Evolutionary conservation across 2,113 vertebrate species (phyloP).

Genomic region (Cynoglossus semilaevis): DNA sequence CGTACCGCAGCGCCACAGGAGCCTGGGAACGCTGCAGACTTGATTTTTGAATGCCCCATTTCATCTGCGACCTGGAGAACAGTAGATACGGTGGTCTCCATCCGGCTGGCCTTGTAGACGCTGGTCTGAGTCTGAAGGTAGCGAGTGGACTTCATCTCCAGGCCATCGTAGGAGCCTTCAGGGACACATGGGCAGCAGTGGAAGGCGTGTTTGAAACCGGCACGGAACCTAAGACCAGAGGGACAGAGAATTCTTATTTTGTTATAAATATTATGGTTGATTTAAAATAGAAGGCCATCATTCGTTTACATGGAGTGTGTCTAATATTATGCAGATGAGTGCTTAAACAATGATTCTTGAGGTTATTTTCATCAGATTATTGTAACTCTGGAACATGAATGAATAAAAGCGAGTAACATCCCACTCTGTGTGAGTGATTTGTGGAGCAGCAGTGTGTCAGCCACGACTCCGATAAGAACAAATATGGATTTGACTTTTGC

Average conservation of each 20-base stretch:
- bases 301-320: no score
- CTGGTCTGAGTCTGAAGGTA: slow-evolving; percentile 91
- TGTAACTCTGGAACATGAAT: no score
- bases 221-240: slow-evolving; percentile 81
- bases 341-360: no score
- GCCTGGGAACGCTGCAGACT: slow-evolving; percentile 8
- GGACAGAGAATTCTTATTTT: neutral
- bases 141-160: slow-evolving; percentile 91
- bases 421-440: no score
- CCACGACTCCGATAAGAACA: no score
- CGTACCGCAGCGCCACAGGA: neutral
- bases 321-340: no score
- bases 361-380: no score
- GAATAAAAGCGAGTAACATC: no score
- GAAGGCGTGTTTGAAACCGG: slow-evolving; percentile 92
- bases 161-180: slow-evolving; percentile 80
- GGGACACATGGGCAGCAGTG: slow-evolving; percentile 87
- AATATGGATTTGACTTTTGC: no score
- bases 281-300: no score
- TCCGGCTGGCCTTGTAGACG: slow-evolving; percentile 88
- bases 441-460: no score
- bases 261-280: neutral
- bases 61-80: slow-evolving; percentile 72
- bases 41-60: slow-evolving; percentile 69
- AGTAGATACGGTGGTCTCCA: slow-evolving; percentile 86